These are phyloP conservation scores for Siniperca scherzeri DNA, from an alignment of 2,797 vertebrate genomes.

Conservation along the genomic window DNA sequence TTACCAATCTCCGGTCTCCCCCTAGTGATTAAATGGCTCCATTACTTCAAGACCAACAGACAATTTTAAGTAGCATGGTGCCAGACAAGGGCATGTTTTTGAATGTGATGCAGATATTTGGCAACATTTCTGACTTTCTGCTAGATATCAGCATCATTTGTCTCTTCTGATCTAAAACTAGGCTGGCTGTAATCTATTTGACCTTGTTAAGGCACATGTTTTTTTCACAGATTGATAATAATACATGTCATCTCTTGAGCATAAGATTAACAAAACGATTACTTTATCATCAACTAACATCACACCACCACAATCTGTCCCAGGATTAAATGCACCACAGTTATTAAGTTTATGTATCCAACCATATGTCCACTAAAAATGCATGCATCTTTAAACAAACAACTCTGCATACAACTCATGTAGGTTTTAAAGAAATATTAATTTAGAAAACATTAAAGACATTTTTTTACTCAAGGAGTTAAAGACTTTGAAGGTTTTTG, in stretches of 20 bases:
- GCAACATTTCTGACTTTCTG: slow-evolving; percentile 1
- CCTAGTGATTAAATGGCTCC: slow-evolving; percentile 62
- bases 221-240: slow-evolving; percentile 9
- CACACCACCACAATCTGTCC: slow-evolving; percentile 32
- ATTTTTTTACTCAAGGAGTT: background rate
- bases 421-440: background rate
- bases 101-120: background rate
- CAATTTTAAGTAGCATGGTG: background rate
- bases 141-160: background rate
- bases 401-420: background rate
- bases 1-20: slow-evolving; percentile 66
- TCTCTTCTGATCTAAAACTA: background rate
- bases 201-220: slow-evolving; percentile 6
- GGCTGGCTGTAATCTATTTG: slow-evolving; percentile 3
- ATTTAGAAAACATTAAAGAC: background rate
- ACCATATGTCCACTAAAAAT: slow-evolving; percentile 44
- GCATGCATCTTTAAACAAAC: background rate
- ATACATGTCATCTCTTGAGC: slow-evolving; percentile 39
- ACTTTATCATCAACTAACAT: slow-evolving; percentile 14
- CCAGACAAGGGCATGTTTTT: background rate
- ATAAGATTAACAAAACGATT: slow-evolving; percentile 39
- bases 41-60: slow-evolving; percentile 41
- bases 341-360: slow-evolving; percentile 45
- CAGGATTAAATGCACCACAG: slow-evolving; percentile 52
- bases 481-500: no score